These are phyloP conservation scores for Aspidoscelis tigris DNA, from an alignment of 2,113 vertebrate genomes.

Conservation along the genomic window DNA sequence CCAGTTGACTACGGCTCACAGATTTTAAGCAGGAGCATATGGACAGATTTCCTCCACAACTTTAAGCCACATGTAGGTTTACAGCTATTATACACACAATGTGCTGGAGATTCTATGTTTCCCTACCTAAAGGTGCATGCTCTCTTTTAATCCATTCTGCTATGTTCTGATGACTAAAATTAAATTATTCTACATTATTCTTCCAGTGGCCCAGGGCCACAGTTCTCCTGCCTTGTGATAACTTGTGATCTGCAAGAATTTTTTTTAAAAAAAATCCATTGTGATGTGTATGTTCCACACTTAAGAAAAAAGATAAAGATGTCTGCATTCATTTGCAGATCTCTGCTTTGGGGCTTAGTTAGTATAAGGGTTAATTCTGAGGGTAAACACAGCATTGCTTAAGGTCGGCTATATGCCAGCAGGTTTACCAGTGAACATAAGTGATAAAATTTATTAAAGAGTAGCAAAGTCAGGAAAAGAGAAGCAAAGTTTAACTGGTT, in stretches of 20 bases:
- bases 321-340: too few species aligned
- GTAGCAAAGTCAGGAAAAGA: neutral
- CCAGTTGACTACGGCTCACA: neutral
- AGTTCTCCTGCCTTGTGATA: neutral
- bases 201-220: neutral
- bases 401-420: neutral
- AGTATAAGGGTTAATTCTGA: neutral
- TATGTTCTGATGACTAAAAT: neutral
- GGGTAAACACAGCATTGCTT: neutral
- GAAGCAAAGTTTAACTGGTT: neutral
- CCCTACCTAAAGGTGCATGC: neutral
- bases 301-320: too few species aligned
- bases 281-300: too few species aligned
- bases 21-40: neutral
- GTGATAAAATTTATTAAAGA: neutral
- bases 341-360: neutral
- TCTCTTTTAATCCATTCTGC: neutral
- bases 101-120: neutral
- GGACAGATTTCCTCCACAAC: neutral
- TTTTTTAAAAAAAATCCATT: neutral
- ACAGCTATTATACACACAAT: neutral
- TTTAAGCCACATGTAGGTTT: neutral
- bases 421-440: neutral
- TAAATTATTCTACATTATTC: neutral
- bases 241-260: neutral